Percentiles rank a stretch among this genome's conserved stretches.
Conservation (phyloP, 2,113 vertebrate species). For the Hemiprocne comata region DNA sequence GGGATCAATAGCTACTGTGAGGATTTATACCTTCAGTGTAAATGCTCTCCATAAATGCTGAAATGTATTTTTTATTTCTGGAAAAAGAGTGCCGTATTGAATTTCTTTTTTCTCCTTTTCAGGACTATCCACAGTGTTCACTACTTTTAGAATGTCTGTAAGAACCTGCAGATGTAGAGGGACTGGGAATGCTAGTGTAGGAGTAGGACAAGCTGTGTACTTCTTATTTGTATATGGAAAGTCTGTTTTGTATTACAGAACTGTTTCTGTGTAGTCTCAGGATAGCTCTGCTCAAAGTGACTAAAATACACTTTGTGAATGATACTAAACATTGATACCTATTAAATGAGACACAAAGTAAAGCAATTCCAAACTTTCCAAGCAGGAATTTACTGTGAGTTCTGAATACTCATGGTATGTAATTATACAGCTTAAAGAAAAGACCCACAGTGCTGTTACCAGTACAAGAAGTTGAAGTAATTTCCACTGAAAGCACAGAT, state of each 20-base stretch:
- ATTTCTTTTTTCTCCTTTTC: background rate
- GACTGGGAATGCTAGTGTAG: background rate
- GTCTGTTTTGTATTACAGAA: background rate
- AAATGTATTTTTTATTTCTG: background rate
- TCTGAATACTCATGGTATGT: background rate
- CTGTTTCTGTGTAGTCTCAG: background rate
- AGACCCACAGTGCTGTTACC: background rate
- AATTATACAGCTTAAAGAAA: background rate
- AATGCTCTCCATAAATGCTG: background rate
- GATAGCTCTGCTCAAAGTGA: background rate
- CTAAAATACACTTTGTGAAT: background rate
- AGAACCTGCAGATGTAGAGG: background rate
- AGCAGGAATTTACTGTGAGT: background rate
- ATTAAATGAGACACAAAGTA: background rate
- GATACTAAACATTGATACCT: background rate
- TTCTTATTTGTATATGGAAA: background rate
- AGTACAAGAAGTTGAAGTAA: background rate
- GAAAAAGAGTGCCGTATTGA: background rate
- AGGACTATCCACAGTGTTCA: background rate
- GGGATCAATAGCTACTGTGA: background rate
- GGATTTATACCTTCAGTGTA: background rate
- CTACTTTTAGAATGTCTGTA: background rate
- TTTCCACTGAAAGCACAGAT: background rate
- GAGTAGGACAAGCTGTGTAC: background rate
- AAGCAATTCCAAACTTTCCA: background rate